Base-by-base conservation (phyloP, 2,113 vertebrate genomes). In the Philantomba maxwellii region DNA sequence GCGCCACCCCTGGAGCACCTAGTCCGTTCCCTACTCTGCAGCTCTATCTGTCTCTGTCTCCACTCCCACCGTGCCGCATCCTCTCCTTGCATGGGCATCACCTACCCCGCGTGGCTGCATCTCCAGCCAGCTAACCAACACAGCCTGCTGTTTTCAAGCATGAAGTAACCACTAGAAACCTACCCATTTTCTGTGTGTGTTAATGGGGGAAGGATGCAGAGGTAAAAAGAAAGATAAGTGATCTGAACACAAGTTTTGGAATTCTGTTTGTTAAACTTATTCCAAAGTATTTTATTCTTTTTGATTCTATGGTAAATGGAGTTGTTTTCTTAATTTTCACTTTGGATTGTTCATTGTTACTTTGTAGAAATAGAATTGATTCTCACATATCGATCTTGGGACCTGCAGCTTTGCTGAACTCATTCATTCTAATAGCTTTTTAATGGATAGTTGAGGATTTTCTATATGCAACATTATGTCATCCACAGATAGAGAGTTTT, bases 61-160 rank as follows among this genome's bases (percentile, higher is more conserved):
- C 55, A 9, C 58, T 13, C 16, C 33, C 39, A 2, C 3, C 43
- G 10, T 43, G 93, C 73, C 89, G 26, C 64, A 2, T 6, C 93
- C 60, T 19, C n/a, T 6, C 89, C 51, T 2, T 93, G 96, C 96
- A 91, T 75, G 92, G 21, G 28, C 66, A 17, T 95, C 89, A 26
- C 87, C 97, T n/a, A 51, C 4, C 70, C 33, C 8, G 36, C 2
- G 45, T 51, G 88, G 84, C 78, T 7, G 0, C 8, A 17, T 45
- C 66, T 55, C 11, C 28, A 2, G 66, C 57, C 8, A 5, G 64
- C 91, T 89, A 39, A 86, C 70, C 53, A 21, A 1, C 47, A 15
- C 1, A 25, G 57, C 49, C 53, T 55, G 30, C 93, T 58, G 5
- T 3, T 28, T 10, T 17, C 39, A 14, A 23, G 88, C 87, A 62